These are phyloP conservation scores for Vulpes lagopus DNA, from an alignment of 2,113 vertebrate species.

Conservation along the genomic window DNA sequence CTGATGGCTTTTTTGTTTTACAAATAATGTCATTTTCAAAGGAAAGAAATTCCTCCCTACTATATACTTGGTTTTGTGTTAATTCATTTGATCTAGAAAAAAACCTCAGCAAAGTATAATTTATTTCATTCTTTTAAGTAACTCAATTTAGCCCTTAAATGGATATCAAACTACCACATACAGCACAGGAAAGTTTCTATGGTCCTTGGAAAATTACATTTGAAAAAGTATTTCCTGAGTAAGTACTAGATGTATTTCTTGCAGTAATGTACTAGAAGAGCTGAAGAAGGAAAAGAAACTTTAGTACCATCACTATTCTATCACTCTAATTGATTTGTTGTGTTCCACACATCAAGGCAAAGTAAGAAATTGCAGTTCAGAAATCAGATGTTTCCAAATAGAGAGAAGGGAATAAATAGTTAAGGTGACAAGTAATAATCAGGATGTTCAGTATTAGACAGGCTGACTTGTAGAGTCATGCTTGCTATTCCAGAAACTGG, in stretches of 20 bases:
- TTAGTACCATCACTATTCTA: neutral
- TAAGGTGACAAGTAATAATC: neutral
- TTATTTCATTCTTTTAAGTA: constrained; percentile 37
- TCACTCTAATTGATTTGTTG: neutral
- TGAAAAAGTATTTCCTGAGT: neutral
- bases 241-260: neutral
- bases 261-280: neutral
- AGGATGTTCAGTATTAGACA: neutral
- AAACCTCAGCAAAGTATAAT: constrained; percentile 6
- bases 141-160: neutral
- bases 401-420: neutral
- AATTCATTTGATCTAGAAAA: constrained; percentile 20
- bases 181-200: neutral
- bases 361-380: neutral
- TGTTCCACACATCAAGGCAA: neutral
- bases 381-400: neutral
- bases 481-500: neutral
- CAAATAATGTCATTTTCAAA: neutral
- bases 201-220: neutral
- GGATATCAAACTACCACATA: neutral
- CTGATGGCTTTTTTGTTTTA: constrained; percentile 18
- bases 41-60: neutral
- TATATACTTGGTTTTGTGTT: neutral
- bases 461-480: neutral
- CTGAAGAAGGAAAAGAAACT: constrained; percentile 30